Evolutionary conservation across 2,797 vertebrate genomes (phyloP), one percentile per base, ranked within the genome.

Genomic region (Sebastes vulpes): DNA sequence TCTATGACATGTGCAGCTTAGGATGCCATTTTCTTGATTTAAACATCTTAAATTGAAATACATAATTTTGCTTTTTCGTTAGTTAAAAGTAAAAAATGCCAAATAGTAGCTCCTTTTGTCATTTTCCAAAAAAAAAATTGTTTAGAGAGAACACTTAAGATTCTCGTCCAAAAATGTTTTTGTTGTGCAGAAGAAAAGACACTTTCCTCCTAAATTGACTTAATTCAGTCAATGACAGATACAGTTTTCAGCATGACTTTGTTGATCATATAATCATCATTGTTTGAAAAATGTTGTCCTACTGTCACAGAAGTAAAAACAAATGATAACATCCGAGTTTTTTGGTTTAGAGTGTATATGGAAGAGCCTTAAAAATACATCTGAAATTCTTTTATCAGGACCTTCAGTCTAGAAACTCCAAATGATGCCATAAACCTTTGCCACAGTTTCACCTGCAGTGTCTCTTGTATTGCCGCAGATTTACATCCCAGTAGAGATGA

Each of bases 391-490:
- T 66, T 56, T 11, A 23, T 64, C 35, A 28, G 16, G 64, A 28
- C 8, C 9, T 38, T 50, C 6, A 52, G 6, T 42, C 5, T 0
- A 11, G 11, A 42, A 9, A 65, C 21, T 50, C n/a, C 9, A 28
- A 61, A 25, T 7, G 1, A 35, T 3, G 5, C 12, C 20, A 3
- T 52, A 16, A 48, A 65, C 18, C 6, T 25, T 1, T 11, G 4
- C 25, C 6, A 53, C 21, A 54, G 9, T 61, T 28, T 65, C 4
- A 66, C 11, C 14, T 21, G 2, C 0, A 10, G 14, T 64, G 95
- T 94, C 7, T 53, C 31, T 29, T 50, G 38, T 42, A 42, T 42
- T 42, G 0, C 46, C 14, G 16, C 61, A 96, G 95, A 74, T 4
- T 23, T 28, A 1, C 74, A 70, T 14, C 18, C 21, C 14, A 10